Evolutionary conservation across 2,797 vertebrate species (phyloP).

Genomic region (Champsocephalus esox): DNA sequence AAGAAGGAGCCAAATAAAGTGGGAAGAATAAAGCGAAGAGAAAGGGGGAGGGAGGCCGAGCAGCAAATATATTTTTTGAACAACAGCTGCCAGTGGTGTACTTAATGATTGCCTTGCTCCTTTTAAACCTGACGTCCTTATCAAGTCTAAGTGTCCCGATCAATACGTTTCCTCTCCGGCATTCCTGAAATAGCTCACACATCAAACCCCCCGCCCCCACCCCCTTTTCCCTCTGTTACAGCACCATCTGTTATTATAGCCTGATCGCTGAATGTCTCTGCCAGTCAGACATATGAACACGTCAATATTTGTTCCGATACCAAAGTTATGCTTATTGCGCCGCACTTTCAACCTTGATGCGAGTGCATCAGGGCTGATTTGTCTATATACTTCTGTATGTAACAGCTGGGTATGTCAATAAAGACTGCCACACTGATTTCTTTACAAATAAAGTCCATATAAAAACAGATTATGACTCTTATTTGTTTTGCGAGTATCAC

Average conservation of each 20-base stretch:
- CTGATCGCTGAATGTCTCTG: constrained; percentile 59
- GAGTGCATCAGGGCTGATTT: constrained; percentile 42
- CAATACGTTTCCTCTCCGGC: constrained; percentile 81
- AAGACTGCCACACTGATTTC: constrained; percentile 33
- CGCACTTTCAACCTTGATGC: constrained; percentile 57
- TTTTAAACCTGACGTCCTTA: constrained; percentile 85
- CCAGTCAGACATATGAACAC: constrained; percentile 61
- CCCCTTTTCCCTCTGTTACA: constrained; percentile 46
- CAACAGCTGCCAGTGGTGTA: constrained; percentile 85
- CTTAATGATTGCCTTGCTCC: constrained; percentile 88
- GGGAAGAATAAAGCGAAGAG: constrained; percentile 16
- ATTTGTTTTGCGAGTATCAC: constrained; percentile 25
- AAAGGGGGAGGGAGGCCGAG: constrained; percentile 29
- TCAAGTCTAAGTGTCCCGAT: constrained; percentile 85
- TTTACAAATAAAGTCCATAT: constrained; percentile 22
- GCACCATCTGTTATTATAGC: constrained; percentile 72
- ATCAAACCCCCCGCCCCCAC: constrained; percentile 35
- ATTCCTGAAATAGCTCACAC: constrained; percentile 78
- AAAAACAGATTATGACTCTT: constrained; percentile 24
- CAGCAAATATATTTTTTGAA: constrained; percentile 86
- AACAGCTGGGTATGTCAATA: constrained; percentile 36
- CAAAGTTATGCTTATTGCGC: constrained; percentile 60
- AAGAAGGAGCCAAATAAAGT: constrained; percentile 83
- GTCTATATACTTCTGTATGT: constrained; percentile 33
- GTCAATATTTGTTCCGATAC: constrained; percentile 72